Base-by-base conservation (phyloP, 2,797 vertebrate genomes). In the Tarsius wallacei region DNA sequence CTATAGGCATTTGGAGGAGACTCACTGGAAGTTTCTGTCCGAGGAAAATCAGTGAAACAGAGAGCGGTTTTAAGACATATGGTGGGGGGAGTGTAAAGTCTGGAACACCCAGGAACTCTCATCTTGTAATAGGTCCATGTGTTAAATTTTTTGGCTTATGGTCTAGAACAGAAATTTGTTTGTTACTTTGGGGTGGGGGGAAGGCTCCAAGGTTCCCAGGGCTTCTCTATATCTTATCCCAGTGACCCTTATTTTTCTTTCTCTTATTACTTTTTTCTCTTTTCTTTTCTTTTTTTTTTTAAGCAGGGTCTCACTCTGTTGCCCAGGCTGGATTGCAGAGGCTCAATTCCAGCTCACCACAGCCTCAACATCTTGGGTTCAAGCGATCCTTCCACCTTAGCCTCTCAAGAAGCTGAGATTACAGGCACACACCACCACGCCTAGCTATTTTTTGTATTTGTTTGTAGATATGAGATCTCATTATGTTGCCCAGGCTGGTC, bases 131-230 rank as follows among this genome's bases (percentile, higher is more conserved):
- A 91, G 10, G 17, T 47, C 8, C 8, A 21, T 70, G 94, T 9
- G 17, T 88, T 97, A 86, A 71, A 47, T 90, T 71, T 42, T 73
- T 80, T 97, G 61, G 10, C 15, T 96, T 93, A 77, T 89, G 31
- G n/a, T 85, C 36, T 88, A 82, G 70, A 93, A 86, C 21, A 96
- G 57, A 36, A 93, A 94, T 81, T 84, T 95, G 55, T 94, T 94
- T 31, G 16, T 95, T 94, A 78, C 42, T 94, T 85, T 90, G 61
- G 33, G 26, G 31, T 31, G 82, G 85, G 42, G 82, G 87, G 42
- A 91, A 78, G 51, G 42, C 93, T n/a, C 71, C 8, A 8, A 85
- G 22, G 51, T 49, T 90, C 47, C 42, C 53, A 80, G 47, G 42
- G 49, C 49, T 42, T 83, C 71, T 57, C 26, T 89, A 11, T 88